These are phyloP conservation scores for Tupaia chinensis DNA, from an alignment of 2,113 vertebrate species.

Conservation along the genomic window DNA sequence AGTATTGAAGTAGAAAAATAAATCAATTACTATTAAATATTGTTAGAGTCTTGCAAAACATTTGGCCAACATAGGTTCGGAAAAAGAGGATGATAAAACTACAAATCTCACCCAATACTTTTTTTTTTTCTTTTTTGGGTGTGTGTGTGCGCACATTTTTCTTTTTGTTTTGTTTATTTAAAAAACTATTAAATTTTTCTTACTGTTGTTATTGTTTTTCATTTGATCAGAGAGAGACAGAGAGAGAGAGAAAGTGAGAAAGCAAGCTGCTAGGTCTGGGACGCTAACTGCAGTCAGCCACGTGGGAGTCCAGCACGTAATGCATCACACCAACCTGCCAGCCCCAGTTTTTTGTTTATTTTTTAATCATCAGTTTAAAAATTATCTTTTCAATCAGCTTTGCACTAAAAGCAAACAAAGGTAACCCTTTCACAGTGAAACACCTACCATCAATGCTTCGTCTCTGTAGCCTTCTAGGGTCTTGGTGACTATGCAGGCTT, in stretches of 20 bases:
- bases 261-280: too few species aligned
- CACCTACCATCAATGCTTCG: not conserved
- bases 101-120: not conserved
- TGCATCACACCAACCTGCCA: too few species aligned
- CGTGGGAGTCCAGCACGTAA: too few species aligned
- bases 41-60: conserved; percentile 53
- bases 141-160: too few species aligned
- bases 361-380: conserved; percentile 19
- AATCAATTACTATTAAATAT: conserved; percentile 48
- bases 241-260: too few species aligned
- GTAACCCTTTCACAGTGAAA: not conserved
- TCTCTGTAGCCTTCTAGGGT: not conserved
- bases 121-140: too few species aligned
- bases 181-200: too few species aligned
- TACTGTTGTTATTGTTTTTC: too few species aligned
- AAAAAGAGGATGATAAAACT: not conserved
- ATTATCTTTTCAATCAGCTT: not conserved
- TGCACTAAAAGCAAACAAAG: not conserved
- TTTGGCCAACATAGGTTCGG: not conserved
- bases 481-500: not conserved
- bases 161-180: too few species aligned
- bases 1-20: conserved; percentile 62
- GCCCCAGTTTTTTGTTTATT: too few species aligned
- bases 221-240: too few species aligned
- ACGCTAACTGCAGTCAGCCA: too few species aligned